These are phyloP conservation scores for Oceanites oceanicus DNA, from an alignment of 2,113 vertebrate genomes.

Conservation along the genomic window DNA sequence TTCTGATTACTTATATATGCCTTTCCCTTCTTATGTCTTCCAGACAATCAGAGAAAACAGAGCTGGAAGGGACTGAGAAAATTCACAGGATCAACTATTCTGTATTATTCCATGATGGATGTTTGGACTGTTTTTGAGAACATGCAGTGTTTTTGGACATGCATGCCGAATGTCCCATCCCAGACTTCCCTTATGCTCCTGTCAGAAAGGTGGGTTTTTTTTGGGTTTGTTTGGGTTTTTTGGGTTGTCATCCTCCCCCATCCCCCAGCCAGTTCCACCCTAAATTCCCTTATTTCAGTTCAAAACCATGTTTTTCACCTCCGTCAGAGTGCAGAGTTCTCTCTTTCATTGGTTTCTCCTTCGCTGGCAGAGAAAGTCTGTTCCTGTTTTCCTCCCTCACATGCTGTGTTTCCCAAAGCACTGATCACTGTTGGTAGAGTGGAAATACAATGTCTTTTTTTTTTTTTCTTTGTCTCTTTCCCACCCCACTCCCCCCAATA, in stretches of 20 bases:
- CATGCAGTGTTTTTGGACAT: background rate
- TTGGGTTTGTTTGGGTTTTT: background rate
- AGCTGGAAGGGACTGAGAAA: background rate
- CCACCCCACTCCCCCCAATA: no score
- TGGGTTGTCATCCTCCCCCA: background rate
- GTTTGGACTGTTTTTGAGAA: background rate
- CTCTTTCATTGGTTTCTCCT: background rate
- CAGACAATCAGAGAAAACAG: background rate
- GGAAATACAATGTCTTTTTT: background rate
- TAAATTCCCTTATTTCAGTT: background rate
- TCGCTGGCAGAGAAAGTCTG: background rate
- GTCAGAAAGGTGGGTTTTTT: background rate
- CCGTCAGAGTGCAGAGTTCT: background rate
- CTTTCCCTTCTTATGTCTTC: background rate
- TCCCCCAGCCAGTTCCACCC: no score
- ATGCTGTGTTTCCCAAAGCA: background rate
- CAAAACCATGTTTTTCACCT: background rate
- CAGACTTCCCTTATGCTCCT: background rate
- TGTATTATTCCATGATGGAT: background rate
- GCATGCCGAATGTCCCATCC: background rate
- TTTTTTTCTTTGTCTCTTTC: no score
- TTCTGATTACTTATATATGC: background rate
- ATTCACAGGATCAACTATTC: background rate
- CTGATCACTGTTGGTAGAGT: background rate
- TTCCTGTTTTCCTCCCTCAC: background rate